These are phyloP conservation scores for Limnephilus auricula DNA, from an alignment of 2,888 invertebrate genomes.

Conservation along the genomic window DNA sequence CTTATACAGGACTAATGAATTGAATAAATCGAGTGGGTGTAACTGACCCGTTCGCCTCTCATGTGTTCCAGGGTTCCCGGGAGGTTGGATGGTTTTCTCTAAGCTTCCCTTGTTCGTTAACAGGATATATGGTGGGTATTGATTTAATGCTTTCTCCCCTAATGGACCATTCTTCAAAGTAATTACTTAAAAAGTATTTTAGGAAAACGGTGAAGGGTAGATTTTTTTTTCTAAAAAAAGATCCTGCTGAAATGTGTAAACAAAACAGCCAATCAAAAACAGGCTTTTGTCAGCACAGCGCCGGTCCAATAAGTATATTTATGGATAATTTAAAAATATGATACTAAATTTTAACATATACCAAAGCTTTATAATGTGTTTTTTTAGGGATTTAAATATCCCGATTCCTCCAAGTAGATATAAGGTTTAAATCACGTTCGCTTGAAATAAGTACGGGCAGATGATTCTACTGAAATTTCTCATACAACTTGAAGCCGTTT, in stretches of 20 bases:
- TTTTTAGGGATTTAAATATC: too few species aligned
- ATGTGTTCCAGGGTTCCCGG: neutral
- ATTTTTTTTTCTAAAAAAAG: neutral
- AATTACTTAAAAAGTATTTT: neutral
- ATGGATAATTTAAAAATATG: too few species aligned
- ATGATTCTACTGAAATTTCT: neutral
- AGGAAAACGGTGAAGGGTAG: neutral
- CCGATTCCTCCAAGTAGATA: neutral
- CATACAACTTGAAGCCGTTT: too few species aligned
- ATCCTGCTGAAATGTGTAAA: neutral
- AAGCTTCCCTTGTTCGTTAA: neutral
- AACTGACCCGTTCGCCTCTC: neutral
- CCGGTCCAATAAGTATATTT: neutral
- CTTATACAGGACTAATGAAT: neutral
- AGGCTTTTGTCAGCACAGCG: neutral
- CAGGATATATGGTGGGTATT: conserved; percentile 2
- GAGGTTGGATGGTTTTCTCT: neutral
- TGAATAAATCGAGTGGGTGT: neutral
- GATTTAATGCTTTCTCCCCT: neutral
- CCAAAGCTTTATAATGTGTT: neutral
- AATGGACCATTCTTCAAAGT: conserved; percentile 2
- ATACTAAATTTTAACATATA: neutral
- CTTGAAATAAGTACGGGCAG: neutral
- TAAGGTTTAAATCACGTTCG: neutral
- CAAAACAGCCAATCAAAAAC: too few species aligned